A percentile compares a stretch with the other conserved stretches of the same genome.
These are phyloP conservation scores for Plestiodon gilberti DNA, from an alignment of 2,113 vertebrate genomes.

Conservation along the genomic window DNA sequence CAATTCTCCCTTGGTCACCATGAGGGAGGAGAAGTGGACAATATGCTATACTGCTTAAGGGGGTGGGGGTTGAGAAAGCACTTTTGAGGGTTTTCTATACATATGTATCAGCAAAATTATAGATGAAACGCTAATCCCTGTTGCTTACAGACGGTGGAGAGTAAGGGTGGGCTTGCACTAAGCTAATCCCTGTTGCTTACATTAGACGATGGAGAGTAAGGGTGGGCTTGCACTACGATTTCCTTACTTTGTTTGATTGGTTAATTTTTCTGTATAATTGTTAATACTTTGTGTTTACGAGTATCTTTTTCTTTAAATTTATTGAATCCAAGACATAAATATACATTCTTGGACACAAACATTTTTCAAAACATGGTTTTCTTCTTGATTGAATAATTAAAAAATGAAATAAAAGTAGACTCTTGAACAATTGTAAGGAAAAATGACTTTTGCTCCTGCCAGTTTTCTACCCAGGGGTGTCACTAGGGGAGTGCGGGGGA, in stretches of 20 bases:
- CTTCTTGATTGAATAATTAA: slow-evolving; percentile 10
- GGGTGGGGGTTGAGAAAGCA: neutral
- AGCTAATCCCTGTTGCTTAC: slow-evolving; percentile 8
- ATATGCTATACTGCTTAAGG: neutral
- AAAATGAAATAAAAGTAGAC: slow-evolving; percentile 43
- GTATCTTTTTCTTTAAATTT: slow-evolving; percentile 35
- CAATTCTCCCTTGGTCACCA: neutral
- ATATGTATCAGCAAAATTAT: slow-evolving; percentile 29
- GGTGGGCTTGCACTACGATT: slow-evolving; percentile 56
- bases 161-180: slow-evolving; percentile 57
- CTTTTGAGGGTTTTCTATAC: neutral
- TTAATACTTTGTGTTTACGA: slow-evolving; percentile 62
- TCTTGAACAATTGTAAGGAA: slow-evolving; percentile 35
- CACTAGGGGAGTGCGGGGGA: no score
- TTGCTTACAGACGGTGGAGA: slow-evolving; percentile 38
- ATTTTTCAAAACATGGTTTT: slow-evolving; percentile 31
- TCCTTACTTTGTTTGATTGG: slow-evolving; percentile 50
- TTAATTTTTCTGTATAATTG: slow-evolving; percentile 61
- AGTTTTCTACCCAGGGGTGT: no score
- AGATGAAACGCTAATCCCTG: no score
- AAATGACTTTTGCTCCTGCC: slow-evolving; percentile 13
- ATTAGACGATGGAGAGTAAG: slow-evolving; percentile 46
- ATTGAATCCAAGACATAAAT: slow-evolving; percentile 51
- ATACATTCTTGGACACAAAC: slow-evolving; percentile 42
- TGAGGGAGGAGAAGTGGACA: neutral